phyloP scores from a whole-genome alignment of 2,888 invertebrate species.

The Thyatira batis region DNA sequence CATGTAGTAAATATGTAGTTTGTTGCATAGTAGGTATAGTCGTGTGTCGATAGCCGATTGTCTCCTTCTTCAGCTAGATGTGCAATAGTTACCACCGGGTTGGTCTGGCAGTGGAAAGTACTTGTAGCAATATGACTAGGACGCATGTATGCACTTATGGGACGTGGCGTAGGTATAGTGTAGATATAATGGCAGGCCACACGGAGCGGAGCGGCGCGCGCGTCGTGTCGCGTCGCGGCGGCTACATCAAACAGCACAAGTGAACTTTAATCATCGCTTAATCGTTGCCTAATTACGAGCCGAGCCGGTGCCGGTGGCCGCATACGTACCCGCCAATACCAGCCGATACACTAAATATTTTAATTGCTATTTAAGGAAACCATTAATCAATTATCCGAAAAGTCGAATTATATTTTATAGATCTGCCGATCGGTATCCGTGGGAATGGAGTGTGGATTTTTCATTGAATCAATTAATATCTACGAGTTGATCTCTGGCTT shows the following conservation, averaged over 20 bases:
- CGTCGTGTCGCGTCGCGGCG: no score
- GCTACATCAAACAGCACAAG: neutral
- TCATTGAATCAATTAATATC: neutral
- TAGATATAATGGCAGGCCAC: no score
- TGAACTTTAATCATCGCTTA: neutral
- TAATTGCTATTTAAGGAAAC: conserved; percentile 7
- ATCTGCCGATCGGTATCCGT: neutral
- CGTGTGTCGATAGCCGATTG: no score
- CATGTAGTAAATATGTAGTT: no score
- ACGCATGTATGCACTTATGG: no score
- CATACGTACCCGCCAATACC: neutral
- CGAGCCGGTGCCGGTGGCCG: neutral
- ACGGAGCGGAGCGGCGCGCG: no score
- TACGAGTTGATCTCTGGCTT: neutral
- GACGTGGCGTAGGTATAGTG: no score
- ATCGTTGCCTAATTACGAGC: neutral
- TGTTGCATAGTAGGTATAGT: no score
- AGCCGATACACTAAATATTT: neutral
- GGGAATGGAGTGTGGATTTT: neutral
- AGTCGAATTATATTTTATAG: conserved; percentile 1
- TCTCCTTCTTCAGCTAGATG: no score
- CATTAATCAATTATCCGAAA: conserved; percentile 6
- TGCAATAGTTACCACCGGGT: no score
- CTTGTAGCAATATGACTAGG: neutral
- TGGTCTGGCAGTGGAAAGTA: no score